Base-by-base conservation (phyloP, 2,113 vertebrate genomes). In the Athene cunicularia region DNA sequence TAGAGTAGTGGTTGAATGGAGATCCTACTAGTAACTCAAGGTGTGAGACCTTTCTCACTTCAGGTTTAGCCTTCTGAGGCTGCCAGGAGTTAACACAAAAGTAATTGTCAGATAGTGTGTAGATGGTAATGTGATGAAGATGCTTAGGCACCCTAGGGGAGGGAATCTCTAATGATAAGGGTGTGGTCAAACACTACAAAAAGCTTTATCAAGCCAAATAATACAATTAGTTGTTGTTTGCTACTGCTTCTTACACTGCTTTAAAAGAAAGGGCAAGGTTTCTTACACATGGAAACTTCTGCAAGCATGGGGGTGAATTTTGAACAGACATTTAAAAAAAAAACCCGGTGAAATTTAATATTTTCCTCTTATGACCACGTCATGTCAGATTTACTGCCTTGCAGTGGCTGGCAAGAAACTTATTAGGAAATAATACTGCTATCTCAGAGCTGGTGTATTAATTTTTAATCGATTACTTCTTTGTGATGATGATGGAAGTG, bases 401-500 rank as follows among this genome's bases (percentile, higher is more conserved):
- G 60, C 59, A 86, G 63, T 24, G 28, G 37, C 86, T 89, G 83
- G 68, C 26, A 74, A 86, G 52, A 50, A 94, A 86, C 80, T 86
- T 91, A 96, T 81, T 96, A 74, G 72, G 86, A 92, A 92, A 88
- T 83, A 92, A 90, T 92, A 94, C 55, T 66, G 52, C 72, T 88
- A 88, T 74, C 50, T 95, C 30, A 35, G 72, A 90, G 59, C 71
- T 52, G 53, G 41, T 50, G 71, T 86, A 93, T 97, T 90, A 90
- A 95, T 93, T 96, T 96, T 96, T 95, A 92, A 95, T 96, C 0
- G 3, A 95, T 95, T 95, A 73, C 66, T 91, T 87, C 71, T 79
- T 94, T 80, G 80, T 88, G 83, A 80, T 20, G 35, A 70, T 95
- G 80, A 82, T 62, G 74, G 80, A 95, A 89, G 26, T 62, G 33